These are phyloP conservation scores for Teleogryllus oceanicus DNA, from an alignment of 2,888 invertebrate genomes.

Conservation along the genomic window DNA sequence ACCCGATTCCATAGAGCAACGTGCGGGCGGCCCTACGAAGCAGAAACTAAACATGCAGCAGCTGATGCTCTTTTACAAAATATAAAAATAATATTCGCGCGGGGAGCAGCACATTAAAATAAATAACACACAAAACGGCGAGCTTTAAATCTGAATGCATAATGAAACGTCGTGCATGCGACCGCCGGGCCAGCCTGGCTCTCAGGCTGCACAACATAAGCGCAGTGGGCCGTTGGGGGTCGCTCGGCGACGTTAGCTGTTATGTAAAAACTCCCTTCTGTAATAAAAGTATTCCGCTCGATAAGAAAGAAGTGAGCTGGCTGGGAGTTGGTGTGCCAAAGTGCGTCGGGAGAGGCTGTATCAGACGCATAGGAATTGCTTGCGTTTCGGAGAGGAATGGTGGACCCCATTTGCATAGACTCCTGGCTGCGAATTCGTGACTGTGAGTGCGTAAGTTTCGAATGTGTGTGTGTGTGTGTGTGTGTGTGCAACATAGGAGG, in stretches of 20 bases:
- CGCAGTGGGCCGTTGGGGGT: no score
- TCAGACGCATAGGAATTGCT: no score
- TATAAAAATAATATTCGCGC: conserved; percentile 6
- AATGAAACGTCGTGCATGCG: background rate
- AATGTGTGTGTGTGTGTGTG: no score
- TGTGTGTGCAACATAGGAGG: no score
- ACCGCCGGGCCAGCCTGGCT: background rate
- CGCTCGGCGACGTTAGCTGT: background rate
- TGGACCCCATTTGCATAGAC: no score
- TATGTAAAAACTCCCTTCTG: background rate
- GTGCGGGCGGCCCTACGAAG: background rate
- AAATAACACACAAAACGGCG: background rate
- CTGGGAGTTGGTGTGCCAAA: background rate
- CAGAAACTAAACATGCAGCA: background rate
- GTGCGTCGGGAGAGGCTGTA: background rate
- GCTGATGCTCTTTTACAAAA: background rate
- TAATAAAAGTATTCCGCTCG: background rate
- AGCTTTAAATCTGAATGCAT: conserved; percentile 9
- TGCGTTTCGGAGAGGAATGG: no score
- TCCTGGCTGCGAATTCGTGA: no score
- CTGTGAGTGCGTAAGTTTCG: no score
- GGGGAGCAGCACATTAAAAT: background rate
- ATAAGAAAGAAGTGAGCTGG: background rate
- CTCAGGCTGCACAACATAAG: background rate
- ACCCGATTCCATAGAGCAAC: background rate